Percentiles rank a stretch among this genome's conserved stretches.
Conservation (phyloP, 2,888 invertebrate species). For the Poecilobothrus nobilitatus region DNA sequence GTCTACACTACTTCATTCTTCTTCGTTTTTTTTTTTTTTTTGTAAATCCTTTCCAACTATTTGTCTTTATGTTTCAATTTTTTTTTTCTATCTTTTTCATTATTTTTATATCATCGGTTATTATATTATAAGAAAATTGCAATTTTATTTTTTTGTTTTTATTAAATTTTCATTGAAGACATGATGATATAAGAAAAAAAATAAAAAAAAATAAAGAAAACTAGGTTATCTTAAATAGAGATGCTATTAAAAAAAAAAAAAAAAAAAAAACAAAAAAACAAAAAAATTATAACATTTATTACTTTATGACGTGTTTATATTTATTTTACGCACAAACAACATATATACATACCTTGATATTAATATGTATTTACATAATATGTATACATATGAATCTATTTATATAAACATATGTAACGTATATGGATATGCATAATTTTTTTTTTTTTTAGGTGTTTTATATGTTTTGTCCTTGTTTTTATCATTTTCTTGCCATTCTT, state of each 20-base stretch:
- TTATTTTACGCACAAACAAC: neutral
- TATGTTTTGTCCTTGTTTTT: too few relatives aligned
- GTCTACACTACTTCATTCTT: too few relatives aligned
- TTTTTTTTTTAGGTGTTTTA: too few relatives aligned
- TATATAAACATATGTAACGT: too few relatives aligned
- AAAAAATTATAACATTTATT: neutral
- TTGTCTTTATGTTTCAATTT: neutral
- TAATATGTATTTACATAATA: too few relatives aligned
- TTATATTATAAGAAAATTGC: constrained; percentile 6
- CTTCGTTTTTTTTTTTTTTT: too few relatives aligned
- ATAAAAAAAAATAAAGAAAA: too few relatives aligned
- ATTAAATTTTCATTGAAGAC: neutral
- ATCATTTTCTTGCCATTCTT: too few relatives aligned
- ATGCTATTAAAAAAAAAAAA: neutral
- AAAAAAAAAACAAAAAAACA: too few relatives aligned
- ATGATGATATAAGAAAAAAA: neutral
- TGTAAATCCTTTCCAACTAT: too few relatives aligned
- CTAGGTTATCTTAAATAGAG: neutral
- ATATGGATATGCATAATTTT: too few relatives aligned
- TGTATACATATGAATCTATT: too few relatives aligned
- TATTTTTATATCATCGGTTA: neutral
- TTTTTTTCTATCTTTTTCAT: neutral
- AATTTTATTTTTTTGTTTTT: neutral
- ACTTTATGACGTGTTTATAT: neutral
- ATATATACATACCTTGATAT: neutral